Base-by-base conservation (phyloP, 2,113 vertebrate species). In the Maccullochella peelii region DNA sequence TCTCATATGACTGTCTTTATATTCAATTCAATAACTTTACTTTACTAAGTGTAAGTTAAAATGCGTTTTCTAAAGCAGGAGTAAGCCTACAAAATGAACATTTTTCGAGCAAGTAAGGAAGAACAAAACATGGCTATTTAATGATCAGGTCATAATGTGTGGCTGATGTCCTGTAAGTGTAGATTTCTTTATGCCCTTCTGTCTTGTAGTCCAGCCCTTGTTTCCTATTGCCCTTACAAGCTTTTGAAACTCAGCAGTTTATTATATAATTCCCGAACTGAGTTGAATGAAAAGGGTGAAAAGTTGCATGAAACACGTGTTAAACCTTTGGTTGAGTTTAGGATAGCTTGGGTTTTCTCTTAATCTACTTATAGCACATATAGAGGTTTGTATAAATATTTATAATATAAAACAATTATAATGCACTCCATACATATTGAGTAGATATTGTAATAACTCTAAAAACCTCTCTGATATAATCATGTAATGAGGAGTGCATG, bases 401-500 rank as follows among this genome's bases (percentile, higher is more conserved):
- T 30, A 16, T 16, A 2, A 30, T 61, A 4, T 61, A 33, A 18
- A 33, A 33, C 27, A 18, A 20, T 61, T 33, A 61, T 20, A 61
- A 25, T 8, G 7, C 58, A 61, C 6, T 59, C 21, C 8, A 23
- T 23, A 54, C 1, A 54, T 54, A 54, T 9, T 54, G 33, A 33
- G 33, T 9, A 40, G 38, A 40, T 40, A 1, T 15, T 59, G 44
- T 61, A 47, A 75, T 38, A 84, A 68, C 40, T 47, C 11, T 36
- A 4, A 33, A n/a, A 57, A 68, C 47, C 11, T 25, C 11, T 52
- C 8, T 61, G 61, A 61, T 67, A 18, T 18, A 58, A 15, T 42
- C 30, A n/a, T 38, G 23, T 77, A 25, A 69, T 61, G n/a, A n/a
- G n/a, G n/a, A 36, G 42, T 83, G 88, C 74, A 44, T 16, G 40